phyloP scores from a whole-genome alignment of 2,113 vertebrate species.

The Pelecanoides urinatrix region DNA sequence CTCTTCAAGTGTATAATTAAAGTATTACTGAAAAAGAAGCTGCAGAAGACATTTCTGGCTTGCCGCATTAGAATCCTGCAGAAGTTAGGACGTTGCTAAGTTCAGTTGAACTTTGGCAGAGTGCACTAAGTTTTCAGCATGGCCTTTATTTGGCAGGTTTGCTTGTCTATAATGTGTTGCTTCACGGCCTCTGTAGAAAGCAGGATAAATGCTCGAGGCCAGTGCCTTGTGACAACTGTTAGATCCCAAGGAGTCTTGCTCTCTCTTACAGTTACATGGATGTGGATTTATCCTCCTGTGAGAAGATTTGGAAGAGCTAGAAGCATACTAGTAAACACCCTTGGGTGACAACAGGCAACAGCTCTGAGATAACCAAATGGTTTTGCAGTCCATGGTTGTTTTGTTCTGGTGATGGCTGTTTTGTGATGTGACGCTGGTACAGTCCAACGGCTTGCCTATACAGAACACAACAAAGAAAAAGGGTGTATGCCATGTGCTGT shows the following conservation, averaged over 20 bases:
- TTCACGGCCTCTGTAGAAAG: neutral
- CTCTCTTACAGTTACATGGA: neutral
- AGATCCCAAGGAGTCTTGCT: neutral
- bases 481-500: neutral
- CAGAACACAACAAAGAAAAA: neutral
- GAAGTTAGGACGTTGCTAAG: neutral
- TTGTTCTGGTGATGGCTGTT: neutral
- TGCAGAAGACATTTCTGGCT: neutral
- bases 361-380: neutral
- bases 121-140: rapidly evolving
- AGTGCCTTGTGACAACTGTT: neutral
- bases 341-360: neutral
- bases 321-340: neutral
- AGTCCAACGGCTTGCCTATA: neutral
- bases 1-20: neutral
- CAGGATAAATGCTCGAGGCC: neutral
- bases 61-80: neutral
- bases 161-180: neutral
- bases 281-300: neutral
- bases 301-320: neutral
- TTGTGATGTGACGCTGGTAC: neutral
- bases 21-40: neutral
- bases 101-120: neutral
- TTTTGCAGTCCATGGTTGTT: neutral
- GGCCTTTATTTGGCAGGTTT: neutral